Base-by-base conservation (phyloP, 2,888 invertebrate species). In the Agriopis leucophaearia region DNA sequence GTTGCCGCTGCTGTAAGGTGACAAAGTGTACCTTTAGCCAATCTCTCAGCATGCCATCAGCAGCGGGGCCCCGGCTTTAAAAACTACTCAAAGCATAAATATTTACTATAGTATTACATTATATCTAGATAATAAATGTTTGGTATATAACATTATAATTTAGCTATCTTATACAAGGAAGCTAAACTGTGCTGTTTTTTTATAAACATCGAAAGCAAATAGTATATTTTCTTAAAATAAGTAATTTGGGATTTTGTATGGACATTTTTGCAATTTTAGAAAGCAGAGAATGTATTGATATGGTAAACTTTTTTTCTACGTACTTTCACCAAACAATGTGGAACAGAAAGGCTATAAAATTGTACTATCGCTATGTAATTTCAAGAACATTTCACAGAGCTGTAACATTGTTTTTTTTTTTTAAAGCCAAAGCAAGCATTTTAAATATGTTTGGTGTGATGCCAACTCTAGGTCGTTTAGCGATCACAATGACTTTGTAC, bases 141-240 rank as follows among this genome's bases (percentile, higher is more conserved):
- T 67, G 54, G 48, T 61, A 66, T 67, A 67, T 57, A n/a, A 45
- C 5, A 35, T 63, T 45, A 71, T 71, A 69, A 58, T 58, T 64
- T 70, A 64, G 35, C 18, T 71, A 48, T 59, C 70, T 55, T 58
- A 52, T 61, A 56, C 40, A 65, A 50, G 18, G 27, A 69, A 63
- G 66, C 68, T 50, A 64, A 62, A 27, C 16, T 61, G 50, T 66
- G 56, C 56, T 66, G 27, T 69, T 40, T 66, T 5, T 59, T 64
- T 56, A 57, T 64, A 54, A 50, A 70, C 60, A 66, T 69, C 51
- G 40, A 55, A 40, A 55, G 57, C 44, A 36, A 47, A 45, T 38
- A n/a, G n/a, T 47, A 36, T 45, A 8, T 50, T 15, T 59, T 18
- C 38, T 48, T 58, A 52, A 0, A 52, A 52, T 36, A 13, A 48